A percentile compares a stretch with the other conserved stretches of the same genome.
Conservation (phyloP, 2,888 invertebrate genomes). For the Cerastis rubricosa region DNA sequence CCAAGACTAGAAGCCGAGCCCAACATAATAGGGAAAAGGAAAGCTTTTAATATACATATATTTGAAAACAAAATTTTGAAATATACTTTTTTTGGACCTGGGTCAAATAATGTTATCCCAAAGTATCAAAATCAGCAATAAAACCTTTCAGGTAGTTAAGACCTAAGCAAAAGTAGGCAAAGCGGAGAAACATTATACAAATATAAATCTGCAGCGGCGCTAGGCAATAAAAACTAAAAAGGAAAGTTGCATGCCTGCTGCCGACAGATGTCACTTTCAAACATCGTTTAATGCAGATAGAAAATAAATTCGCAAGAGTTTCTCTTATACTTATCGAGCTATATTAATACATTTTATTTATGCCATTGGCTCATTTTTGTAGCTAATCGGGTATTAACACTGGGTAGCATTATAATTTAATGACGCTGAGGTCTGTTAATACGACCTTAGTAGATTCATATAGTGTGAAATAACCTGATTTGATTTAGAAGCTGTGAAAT, state of each 20-base stretch:
- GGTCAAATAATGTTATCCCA: background rate
- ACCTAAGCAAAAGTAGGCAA: slow-evolving; percentile 32
- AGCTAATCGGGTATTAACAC: background rate
- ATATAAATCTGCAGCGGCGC: slow-evolving; percentile 53
- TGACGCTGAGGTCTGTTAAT: background rate
- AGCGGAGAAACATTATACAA: slow-evolving; percentile 46
- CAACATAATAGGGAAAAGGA: too few relatives aligned
- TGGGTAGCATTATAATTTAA: background rate
- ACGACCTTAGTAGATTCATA: background rate
- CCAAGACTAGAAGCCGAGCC: too few relatives aligned
- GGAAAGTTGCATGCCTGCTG: slow-evolving; percentile 61
- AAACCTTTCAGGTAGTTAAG: background rate
- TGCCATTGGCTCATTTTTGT: slow-evolving; percentile 20
- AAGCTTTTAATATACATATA: too few relatives aligned
- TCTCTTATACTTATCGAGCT: slow-evolving; percentile 47
- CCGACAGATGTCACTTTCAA: slow-evolving; percentile 67
- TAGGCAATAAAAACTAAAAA: slow-evolving; percentile 61
- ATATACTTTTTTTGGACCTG: background rate
- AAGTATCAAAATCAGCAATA: background rate
- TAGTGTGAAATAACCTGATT: background rate
- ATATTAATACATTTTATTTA: slow-evolving; percentile 36
- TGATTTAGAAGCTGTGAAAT: background rate
- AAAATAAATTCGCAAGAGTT: slow-evolving; percentile 61
- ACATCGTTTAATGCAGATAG: slow-evolving; percentile 56
- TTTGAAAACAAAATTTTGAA: too few relatives aligned